Conservation (phyloP, 2,113 vertebrate genomes). For the Circaetus gallicus region DNA sequence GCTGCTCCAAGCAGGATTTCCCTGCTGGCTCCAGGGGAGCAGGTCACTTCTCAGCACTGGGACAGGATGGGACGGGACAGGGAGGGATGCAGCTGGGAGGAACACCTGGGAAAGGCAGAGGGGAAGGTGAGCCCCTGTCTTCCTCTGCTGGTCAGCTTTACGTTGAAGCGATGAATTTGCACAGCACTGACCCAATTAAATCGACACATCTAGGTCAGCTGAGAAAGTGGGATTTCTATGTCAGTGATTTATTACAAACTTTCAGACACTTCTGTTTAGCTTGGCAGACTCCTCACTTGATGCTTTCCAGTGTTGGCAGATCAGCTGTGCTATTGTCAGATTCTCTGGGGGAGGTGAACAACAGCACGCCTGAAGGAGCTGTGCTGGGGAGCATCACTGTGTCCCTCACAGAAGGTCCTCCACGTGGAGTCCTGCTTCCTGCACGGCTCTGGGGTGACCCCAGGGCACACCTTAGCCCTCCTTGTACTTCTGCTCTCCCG, state of each 20-base stretch:
- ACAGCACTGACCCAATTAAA: not conserved
- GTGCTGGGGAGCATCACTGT: not conserved
- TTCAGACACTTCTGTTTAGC: constrained; percentile 22
- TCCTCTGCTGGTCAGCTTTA: not conserved
- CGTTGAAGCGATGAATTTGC: accelerated
- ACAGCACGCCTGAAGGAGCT: not conserved
- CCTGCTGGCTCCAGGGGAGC: not conserved
- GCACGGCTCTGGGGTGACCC: not conserved
- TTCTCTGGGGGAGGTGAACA: not conserved
- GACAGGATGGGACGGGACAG: too few relatives aligned
- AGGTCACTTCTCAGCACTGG: not conserved
- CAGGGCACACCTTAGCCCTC: not conserved
- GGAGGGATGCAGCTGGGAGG: not conserved
- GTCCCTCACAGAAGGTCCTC: not conserved
- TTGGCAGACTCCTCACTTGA: constrained; percentile 34
- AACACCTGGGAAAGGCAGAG: not conserved
- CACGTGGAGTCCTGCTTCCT: not conserved
- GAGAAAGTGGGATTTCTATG: not conserved
- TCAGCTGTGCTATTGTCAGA: not conserved
- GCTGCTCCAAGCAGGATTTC: not conserved
- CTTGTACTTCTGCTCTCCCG: not conserved
- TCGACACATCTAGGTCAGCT: constrained; percentile 1
- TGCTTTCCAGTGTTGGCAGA: constrained; percentile 44
- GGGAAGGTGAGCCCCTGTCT: not conserved
- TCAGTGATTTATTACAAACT: constrained; percentile 17